A percentile compares a stretch with the other conserved stretches of the same genome.
phyloP scores from a whole-genome alignment of 2,888 invertebrate genomes.

The Ceriagrion tenellum region DNA sequence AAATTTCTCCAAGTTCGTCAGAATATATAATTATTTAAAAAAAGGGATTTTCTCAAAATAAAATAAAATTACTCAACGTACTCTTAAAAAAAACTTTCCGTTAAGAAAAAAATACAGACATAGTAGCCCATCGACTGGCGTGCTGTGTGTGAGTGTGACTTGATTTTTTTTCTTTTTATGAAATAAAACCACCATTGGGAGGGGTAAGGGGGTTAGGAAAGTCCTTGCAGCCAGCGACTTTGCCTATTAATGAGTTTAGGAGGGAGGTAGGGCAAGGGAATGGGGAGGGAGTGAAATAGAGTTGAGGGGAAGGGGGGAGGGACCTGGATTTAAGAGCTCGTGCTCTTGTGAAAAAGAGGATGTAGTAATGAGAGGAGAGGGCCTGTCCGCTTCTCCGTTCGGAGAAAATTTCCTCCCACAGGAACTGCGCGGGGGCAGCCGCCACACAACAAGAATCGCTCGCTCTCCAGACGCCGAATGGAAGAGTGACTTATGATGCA shows the following conservation, averaged over 20 bases:
- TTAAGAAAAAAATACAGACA: neutral
- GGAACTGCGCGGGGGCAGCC: slow-evolving; percentile 57
- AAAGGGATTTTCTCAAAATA: neutral
- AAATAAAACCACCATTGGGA: neutral
- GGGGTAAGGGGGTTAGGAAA: slow-evolving; percentile 40
- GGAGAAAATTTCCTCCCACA: slow-evolving; percentile 33
- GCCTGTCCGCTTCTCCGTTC: neutral
- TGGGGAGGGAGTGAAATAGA: neutral
- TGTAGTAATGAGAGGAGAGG: slow-evolving; percentile 6
- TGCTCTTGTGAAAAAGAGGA: slow-evolving; percentile 14
- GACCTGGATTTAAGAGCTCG: slow-evolving; percentile 17
- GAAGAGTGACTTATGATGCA: neutral
- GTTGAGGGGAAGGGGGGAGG: neutral
- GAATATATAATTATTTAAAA: neutral
- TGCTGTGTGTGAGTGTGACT: neutral
- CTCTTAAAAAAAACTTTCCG: neutral
- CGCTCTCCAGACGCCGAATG: neutral
- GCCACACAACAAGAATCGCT: slow-evolving; percentile 52
- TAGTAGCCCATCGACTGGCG: neutral
- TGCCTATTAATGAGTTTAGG: slow-evolving; percentile 49
- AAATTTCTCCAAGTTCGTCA: neutral
- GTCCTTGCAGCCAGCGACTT: neutral
- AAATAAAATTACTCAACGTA: neutral
- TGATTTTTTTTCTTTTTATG: neutral
- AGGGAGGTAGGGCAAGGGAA: neutral